phyloP scores from a whole-genome alignment of 2,113 vertebrate genomes.

The Tursiops truncatus region DNA sequence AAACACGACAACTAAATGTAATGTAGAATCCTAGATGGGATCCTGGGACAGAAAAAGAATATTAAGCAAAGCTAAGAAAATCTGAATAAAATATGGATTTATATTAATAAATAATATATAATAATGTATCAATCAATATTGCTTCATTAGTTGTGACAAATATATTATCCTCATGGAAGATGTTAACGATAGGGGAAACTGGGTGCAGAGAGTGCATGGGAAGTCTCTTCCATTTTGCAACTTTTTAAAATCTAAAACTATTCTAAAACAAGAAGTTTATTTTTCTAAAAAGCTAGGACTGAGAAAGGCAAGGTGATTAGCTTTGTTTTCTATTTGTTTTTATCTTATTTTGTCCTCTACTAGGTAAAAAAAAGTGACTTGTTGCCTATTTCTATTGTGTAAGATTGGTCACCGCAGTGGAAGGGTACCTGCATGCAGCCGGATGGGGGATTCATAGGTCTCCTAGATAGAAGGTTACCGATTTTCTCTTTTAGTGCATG shows the following conservation, averaged over 20 bases:
- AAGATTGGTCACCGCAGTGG: not conserved
- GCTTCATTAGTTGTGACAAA: not conserved
- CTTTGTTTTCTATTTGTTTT: constrained; percentile 11
- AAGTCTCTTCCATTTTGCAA: not conserved
- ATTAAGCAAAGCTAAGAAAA: not conserved
- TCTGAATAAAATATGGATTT: not conserved
- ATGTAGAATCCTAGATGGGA: not conserved
- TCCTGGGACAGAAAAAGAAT: not conserved
- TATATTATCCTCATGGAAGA: not conserved
- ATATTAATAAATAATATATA: not conserved
- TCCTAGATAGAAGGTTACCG: not conserved
- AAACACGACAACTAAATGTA: not conserved
- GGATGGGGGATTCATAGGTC: not conserved
- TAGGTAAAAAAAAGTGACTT: not conserved
- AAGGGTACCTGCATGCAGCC: not conserved
- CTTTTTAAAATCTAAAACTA: not conserved
- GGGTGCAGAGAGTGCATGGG: not conserved
- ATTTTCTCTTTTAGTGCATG: not conserved
- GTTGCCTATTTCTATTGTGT: not conserved
- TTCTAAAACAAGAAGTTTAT: not conserved
- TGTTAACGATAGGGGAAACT: not conserved
- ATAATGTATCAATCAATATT: not conserved
- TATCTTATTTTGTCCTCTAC: not conserved
- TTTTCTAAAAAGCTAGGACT: not conserved
- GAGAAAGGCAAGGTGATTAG: not conserved